Evolutionary conservation across 2,888 invertebrate genomes (phyloP), one percentile per base, ranked within the genome.

Genomic region (Conchocele bisecta): DNA sequence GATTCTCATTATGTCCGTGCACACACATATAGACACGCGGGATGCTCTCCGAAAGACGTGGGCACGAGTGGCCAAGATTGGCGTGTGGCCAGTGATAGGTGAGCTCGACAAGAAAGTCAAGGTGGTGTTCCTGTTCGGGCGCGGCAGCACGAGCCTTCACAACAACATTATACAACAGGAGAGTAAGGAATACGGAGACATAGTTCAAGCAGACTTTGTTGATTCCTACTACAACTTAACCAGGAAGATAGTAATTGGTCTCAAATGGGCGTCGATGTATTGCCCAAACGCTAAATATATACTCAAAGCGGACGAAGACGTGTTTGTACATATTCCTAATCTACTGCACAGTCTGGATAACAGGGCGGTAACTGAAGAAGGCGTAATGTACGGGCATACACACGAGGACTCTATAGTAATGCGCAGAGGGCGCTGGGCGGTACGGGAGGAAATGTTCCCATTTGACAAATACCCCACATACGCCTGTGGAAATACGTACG

Each of bases 401-500:
- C 66, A 78, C 20, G 53, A 57, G 0, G 59, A 74, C 24, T 67
- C 80, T 0, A 56, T 58, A 31, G 86, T 85, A 7, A 66, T 66
- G 15, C 69, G 86, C 2, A 41, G 48, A 7, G 86, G 86, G 15
- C 64, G 70, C 29, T 86, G 86, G 86, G 74, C 64, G 5, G 84
- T 86, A 6, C 31, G 44, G 3, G 35, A 57, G 22, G 24, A 37
- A 6, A 61, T 48, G 17, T 86, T 76, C 54, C 83, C 83, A 1
- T 65, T 83, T 35, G 53, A 69, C 0, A 46, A 59, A 28, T 86
- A 80, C 48, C 86, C 86, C 1, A 66, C 73, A 26, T 86, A 86
- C 63, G 58, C 79, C n/a, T 78, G 78, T 31, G 86, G 86, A 24
- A 84, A 84, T 44, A 77, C 83, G 0, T 86, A 86, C 69, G 81